phyloP scores from a whole-genome alignment of 2,113 vertebrate species.

The Bubo blakistoni region DNA sequence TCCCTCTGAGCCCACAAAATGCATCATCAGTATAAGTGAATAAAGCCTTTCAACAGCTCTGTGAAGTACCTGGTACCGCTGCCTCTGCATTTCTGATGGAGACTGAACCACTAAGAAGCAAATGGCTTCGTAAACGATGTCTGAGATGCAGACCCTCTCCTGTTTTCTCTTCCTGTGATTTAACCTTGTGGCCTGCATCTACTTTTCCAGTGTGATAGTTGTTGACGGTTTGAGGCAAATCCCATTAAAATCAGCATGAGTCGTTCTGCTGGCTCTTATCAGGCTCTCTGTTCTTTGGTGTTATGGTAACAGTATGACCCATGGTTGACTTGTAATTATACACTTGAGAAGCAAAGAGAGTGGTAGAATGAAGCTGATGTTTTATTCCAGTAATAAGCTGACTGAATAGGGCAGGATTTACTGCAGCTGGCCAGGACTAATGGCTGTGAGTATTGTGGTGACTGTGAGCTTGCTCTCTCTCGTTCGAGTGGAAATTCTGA shows the following conservation, averaged over 20 bases:
- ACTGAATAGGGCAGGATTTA: slow-evolving; percentile 26
- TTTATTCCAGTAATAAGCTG: slow-evolving; percentile 46
- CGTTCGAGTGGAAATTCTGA: slow-evolving; percentile 9
- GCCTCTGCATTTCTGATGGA: not conserved
- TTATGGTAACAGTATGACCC: slow-evolving; percentile 23
- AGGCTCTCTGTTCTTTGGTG: slow-evolving; percentile 7
- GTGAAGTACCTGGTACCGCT: not conserved
- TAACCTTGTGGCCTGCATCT: not conserved
- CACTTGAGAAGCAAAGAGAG: slow-evolving; percentile 13
- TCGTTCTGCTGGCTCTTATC: not conserved
- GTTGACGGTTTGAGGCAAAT: not conserved
- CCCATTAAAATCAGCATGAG: not conserved
- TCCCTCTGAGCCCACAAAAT: not conserved
- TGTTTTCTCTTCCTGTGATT: not conserved
- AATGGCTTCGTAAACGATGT: not conserved
- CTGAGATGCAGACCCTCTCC: not conserved
- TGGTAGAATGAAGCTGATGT: not conserved
- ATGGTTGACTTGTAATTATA: slow-evolving; percentile 16
- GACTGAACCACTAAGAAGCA: not conserved
- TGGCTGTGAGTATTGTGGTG: slow-evolving; percentile 7
- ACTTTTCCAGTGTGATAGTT: not conserved
- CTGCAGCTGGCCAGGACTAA: slow-evolving; percentile 35
- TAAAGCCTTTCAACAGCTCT: not conserved
- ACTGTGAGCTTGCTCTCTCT: not conserved
- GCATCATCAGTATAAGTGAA: not conserved